These are phyloP conservation scores for Pelochelys cantorii DNA, from an alignment of 2,797 vertebrate species.

Conservation along the genomic window DNA sequence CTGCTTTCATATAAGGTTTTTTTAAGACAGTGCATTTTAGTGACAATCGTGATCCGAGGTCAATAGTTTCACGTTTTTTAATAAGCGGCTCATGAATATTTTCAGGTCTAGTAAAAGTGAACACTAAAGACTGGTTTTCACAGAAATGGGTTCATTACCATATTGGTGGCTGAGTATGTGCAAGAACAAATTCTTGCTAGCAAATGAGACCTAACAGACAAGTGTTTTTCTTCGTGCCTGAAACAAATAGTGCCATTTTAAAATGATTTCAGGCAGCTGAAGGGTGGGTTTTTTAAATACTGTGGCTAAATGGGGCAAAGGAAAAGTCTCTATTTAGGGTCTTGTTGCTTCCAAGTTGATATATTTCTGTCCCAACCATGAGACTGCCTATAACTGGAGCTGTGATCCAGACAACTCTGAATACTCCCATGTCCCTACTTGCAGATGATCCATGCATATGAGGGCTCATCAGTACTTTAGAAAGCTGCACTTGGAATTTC, in stretches of 20 bases:
- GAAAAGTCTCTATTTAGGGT: neutral
- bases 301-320: neutral
- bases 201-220: neutral
- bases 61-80: neutral
- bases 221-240: neutral
- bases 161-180: neutral
- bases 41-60: neutral
- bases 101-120: neutral
- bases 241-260: neutral
- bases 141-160: neutral
- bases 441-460: fast-evolving
- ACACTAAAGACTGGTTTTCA: neutral
- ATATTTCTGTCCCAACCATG: fast-evolving
- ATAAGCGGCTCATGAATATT: neutral
- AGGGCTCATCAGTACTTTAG: neutral
- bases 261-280: neutral
- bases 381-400: neutral
- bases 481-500: fast-evolving
- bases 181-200: neutral
- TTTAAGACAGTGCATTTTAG: neutral
- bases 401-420: neutral
- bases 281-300: neutral
- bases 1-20: neutral
- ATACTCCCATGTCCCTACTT: neutral
- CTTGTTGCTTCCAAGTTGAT: neutral